phyloP scores from a whole-genome alignment of 2,888 invertebrate species.

The Agrochola litura region DNA sequence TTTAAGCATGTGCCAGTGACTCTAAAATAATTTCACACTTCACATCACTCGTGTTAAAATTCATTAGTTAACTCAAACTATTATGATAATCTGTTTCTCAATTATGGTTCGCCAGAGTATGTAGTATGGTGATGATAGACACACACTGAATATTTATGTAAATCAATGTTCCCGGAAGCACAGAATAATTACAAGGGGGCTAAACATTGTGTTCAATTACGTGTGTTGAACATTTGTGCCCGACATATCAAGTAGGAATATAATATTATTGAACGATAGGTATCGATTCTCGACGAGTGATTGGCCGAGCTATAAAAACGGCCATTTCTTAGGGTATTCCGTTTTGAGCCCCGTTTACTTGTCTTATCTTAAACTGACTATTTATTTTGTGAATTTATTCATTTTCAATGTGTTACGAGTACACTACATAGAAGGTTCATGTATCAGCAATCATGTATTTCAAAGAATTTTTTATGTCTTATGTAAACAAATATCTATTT shows the following conservation, averaged over 20 bases:
- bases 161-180: conserved; percentile 45
- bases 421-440: neutral
- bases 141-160: conserved; percentile 61
- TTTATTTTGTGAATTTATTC: conserved; percentile 24
- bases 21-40: conserved; percentile 46
- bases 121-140: conserved; percentile 31
- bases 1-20: conserved; percentile 43
- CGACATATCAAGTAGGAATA: conserved; percentile 31
- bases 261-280: conserved; percentile 39
- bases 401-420: neutral
- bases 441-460: no score
- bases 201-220: conserved; percentile 47
- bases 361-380: conserved; percentile 39
- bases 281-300: conserved; percentile 53
- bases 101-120: conserved; percentile 38
- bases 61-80: conserved; percentile 48
- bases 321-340: conserved; percentile 38
- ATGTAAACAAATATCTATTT: conserved; percentile 32
- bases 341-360: conserved; percentile 33
- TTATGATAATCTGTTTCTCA: conserved; percentile 60
- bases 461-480: conserved; percentile 6
- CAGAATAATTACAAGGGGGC: conserved; percentile 45
- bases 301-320: conserved; percentile 56
- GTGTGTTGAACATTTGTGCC: conserved; percentile 29
- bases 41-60: conserved; percentile 38